Conservation (phyloP, 2,797 vertebrate genomes). For the Streptopelia turtur region DNA sequence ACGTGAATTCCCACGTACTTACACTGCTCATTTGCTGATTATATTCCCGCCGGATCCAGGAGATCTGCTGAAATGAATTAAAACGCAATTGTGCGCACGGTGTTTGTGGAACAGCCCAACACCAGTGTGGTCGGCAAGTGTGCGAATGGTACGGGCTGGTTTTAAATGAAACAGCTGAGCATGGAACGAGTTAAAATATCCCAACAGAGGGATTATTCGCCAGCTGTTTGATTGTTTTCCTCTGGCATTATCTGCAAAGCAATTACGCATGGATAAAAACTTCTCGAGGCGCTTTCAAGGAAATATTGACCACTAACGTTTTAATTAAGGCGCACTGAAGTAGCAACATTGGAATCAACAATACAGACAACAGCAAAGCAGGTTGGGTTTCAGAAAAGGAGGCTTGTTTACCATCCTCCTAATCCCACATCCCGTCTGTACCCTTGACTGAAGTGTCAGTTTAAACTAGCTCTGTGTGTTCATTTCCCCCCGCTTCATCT, state of each 20-base stretch:
- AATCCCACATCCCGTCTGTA: background rate
- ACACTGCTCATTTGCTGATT: background rate
- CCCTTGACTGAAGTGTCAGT: background rate
- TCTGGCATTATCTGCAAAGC: conserved; percentile 75
- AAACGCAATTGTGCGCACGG: background rate
- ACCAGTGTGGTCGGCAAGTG: background rate
- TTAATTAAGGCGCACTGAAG: conserved; percentile 86
- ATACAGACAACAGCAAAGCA: conserved; percentile 71
- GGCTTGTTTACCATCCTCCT: background rate
- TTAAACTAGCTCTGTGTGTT: background rate
- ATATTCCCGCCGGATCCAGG: background rate
- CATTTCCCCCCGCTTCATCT: background rate
- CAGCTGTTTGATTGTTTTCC: conserved; percentile 71
- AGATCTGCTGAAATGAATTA: background rate
- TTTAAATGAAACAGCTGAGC: conserved; percentile 10
- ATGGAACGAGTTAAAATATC: conserved; percentile 33
- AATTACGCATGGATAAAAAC: conserved; percentile 85
- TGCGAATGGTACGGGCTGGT: background rate
- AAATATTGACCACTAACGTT: conserved; percentile 87
- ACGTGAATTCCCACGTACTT: background rate
- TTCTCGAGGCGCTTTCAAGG: conserved; percentile 85
- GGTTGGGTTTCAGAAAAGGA: conserved; percentile 35
- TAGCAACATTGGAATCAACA: conserved; percentile 84
- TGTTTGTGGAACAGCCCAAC: background rate
- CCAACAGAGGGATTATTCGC: conserved; percentile 31